These are phyloP conservation scores for Arge pagana DNA, from an alignment of 2,888 invertebrate species.

Conservation along the genomic window DNA sequence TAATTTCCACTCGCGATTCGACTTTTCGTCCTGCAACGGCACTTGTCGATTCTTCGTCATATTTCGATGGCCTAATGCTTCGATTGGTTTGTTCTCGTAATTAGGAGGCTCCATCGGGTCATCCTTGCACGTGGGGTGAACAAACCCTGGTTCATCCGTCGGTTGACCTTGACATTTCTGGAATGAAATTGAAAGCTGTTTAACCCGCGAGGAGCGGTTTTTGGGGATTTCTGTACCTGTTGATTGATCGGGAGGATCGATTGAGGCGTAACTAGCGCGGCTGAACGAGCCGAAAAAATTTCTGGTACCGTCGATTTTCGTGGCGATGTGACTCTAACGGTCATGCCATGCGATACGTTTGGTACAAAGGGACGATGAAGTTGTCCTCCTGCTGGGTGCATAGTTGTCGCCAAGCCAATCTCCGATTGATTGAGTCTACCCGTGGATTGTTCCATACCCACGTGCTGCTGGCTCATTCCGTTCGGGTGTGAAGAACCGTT, in stretches of 20 bases:
- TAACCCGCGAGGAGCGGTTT: too few relatives aligned
- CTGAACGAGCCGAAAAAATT: too few relatives aligned
- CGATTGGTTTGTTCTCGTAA: slow-evolving; percentile 34
- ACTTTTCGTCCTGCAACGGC: slow-evolving; percentile 9
- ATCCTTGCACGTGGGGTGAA: too few relatives aligned
- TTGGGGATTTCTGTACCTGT: too few relatives aligned
- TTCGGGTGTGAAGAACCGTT: slow-evolving; percentile 23
- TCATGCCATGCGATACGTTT: slow-evolving; percentile 12
- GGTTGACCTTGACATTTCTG: too few relatives aligned
- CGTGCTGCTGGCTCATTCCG: slow-evolving; percentile 33
- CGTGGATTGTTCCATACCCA: slow-evolving; percentile 17
- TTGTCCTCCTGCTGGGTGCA: slow-evolving; percentile 19
- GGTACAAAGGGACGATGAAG: slow-evolving; percentile 38
- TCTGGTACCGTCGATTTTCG: neutral
- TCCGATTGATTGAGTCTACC: slow-evolving; percentile 24
- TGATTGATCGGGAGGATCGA: too few relatives aligned
- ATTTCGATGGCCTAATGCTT: slow-evolving; percentile 34
- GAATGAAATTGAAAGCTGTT: too few relatives aligned
- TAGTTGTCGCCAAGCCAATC: slow-evolving; percentile 12
- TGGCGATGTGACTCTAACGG: neutral
- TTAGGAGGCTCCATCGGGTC: neutral
- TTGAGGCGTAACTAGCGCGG: too few relatives aligned
- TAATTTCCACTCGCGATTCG: slow-evolving; percentile 9
- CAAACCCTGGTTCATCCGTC: too few relatives aligned
- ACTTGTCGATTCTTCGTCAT: slow-evolving; percentile 19